These are phyloP conservation scores for Melanocharis versteri DNA, from an alignment of 2,113 vertebrate species.

Conservation along the genomic window DNA sequence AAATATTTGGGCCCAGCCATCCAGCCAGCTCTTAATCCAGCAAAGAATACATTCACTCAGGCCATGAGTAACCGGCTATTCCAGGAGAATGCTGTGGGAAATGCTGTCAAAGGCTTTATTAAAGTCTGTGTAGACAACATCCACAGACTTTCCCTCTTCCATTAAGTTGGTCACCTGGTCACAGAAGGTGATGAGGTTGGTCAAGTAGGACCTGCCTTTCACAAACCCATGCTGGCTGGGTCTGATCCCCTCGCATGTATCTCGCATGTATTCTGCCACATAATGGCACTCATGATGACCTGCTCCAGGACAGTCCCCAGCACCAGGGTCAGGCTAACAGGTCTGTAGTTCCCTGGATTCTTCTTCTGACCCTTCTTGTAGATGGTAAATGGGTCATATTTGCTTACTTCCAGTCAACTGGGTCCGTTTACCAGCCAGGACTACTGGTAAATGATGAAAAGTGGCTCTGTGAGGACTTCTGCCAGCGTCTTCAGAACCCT, in stretches of 20 bases:
- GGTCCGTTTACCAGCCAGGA: too few species aligned
- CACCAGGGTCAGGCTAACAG: background rate
- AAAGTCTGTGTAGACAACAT: background rate
- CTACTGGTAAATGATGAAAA: background rate
- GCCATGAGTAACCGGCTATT: background rate
- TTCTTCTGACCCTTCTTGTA: background rate
- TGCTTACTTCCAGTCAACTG: background rate
- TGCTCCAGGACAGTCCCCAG: background rate
- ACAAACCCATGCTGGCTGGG: background rate
- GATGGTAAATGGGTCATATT: background rate
- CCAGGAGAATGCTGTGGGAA: background rate
- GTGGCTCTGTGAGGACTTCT: background rate
- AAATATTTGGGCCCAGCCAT: background rate
- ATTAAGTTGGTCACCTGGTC: too few species aligned
- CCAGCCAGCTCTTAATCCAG: background rate
- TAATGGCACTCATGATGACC: background rate
- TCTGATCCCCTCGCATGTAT: background rate
- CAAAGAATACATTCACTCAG: background rate
- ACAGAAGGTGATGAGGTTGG: background rate
- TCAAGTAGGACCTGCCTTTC: background rate
- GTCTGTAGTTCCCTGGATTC: background rate
- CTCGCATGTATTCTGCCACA: background rate
- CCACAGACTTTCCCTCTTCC: background rate
- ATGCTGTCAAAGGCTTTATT: background rate
- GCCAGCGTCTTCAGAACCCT: background rate